A percentile compares a stretch with the other conserved stretches of the same genome.
Evolutionary conservation across 1,140 invertebrate genomes (phyloP).

Genomic region (Aphis craccivora): DNA sequence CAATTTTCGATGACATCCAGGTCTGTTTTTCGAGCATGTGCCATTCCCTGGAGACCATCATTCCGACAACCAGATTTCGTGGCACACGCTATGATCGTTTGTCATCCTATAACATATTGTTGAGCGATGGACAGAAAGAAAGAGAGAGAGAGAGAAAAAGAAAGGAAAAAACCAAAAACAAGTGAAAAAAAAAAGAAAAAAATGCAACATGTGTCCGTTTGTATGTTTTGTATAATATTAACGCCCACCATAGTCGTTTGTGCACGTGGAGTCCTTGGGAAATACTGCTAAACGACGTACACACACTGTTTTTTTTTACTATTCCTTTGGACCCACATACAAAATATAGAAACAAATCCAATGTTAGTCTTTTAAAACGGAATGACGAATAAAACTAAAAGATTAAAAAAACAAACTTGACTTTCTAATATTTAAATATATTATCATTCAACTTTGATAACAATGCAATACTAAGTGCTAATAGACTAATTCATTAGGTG

Average conservation of each 20-base stretch:
- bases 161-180: conserved; percentile 31
- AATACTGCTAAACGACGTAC: conserved; percentile 37
- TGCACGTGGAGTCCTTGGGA: conserved; percentile 49
- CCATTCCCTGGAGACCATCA: background rate
- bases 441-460: background rate
- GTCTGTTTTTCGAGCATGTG: conserved; percentile 32
- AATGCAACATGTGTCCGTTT: conserved; percentile 56
- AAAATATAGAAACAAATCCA: conserved; percentile 6
- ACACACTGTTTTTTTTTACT: background rate
- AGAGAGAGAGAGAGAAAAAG: background rate
- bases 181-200: conserved; percentile 24
- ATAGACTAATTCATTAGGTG: background rate
- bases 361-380: background rate
- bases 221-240: conserved; percentile 54
- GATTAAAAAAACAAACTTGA: background rate
- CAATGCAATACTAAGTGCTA: background rate
- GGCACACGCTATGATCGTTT: conserved; percentile 53
- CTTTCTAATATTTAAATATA: background rate
- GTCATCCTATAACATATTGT: background rate
- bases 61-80: background rate
- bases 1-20: conserved; percentile 6
- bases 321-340: background rate
- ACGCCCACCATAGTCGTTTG: conserved; percentile 51
- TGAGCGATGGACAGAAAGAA: background rate
- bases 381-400: background rate